Percentiles rank a stretch among this genome's conserved stretches.
Conservation (phyloP, 2,888 invertebrate species). For the Blastobasis lacticolella region DNA sequence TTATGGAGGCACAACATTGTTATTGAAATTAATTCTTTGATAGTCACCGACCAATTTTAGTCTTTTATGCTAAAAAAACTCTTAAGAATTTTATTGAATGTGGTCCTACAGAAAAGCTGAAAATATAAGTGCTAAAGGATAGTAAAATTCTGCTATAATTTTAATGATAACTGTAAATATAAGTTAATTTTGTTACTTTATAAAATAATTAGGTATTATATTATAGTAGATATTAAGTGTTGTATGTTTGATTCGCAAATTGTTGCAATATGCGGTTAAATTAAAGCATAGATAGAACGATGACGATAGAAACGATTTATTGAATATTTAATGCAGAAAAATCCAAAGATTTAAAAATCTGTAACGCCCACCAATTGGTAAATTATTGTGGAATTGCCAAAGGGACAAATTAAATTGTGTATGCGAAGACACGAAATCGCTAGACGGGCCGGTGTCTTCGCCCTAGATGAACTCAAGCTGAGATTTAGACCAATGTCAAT, state of each 20-base stretch:
- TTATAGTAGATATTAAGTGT: constrained; percentile 70
- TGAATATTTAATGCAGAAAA: constrained; percentile 45
- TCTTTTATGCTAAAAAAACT: neutral
- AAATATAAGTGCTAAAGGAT: constrained; percentile 54
- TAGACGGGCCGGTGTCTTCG: too few relatives aligned
- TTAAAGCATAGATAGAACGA: constrained; percentile 63
- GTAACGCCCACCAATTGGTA: constrained; percentile 64
- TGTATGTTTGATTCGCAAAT: constrained; percentile 72
- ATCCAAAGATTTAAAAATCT: constrained; percentile 67
- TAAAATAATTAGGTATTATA: constrained; percentile 72
- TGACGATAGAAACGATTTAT: constrained; percentile 56
- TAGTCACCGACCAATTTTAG: constrained; percentile 14
- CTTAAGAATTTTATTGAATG: too few relatives aligned
- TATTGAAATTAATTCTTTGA: constrained; percentile 19
- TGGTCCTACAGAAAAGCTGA: constrained; percentile 5
- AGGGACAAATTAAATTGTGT: constrained; percentile 39
- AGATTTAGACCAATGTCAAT: neutral
- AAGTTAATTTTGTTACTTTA: constrained; percentile 74
- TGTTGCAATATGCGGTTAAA: constrained; percentile 71
- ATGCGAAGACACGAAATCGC: too few relatives aligned
- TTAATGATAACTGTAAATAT: constrained; percentile 71
- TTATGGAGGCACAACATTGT: constrained; percentile 20
- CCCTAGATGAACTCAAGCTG: neutral
- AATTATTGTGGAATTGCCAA: constrained; percentile 50
- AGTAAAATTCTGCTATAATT: constrained; percentile 69